A percentile compares a stretch with the other conserved stretches of the same genome.
These are phyloP conservation scores for Eulithis prunata DNA, from an alignment of 2,888 invertebrate species.

Conservation along the genomic window DNA sequence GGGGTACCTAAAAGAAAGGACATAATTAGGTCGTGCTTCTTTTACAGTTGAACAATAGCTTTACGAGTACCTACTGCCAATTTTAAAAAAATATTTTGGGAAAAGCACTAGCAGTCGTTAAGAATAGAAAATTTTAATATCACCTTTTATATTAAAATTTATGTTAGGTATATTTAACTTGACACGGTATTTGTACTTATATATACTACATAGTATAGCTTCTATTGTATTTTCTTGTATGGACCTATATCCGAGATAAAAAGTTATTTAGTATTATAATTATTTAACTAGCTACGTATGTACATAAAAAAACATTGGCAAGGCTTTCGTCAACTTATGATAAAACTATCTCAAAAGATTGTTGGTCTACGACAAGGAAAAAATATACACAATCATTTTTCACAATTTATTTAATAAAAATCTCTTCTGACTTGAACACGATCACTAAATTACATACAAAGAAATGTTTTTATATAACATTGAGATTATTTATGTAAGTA, in stretches of 20 bases:
- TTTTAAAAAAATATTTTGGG: not conserved
- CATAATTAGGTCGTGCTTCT: conserved; percentile 50
- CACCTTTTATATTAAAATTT: too few species aligned
- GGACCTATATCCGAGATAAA: too few species aligned
- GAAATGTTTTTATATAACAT: conserved; percentile 72
- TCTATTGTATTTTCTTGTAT: too few species aligned
- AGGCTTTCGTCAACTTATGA: too few species aligned
- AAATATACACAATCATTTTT: conserved; percentile 52
- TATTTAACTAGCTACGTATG: too few species aligned
- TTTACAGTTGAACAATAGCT: conserved; percentile 8
- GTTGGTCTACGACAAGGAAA: not conserved
- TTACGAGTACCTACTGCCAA: not conserved
- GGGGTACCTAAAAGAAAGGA: conserved; percentile 39
- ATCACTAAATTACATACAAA: conserved; percentile 84
- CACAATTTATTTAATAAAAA: conserved; percentile 81
- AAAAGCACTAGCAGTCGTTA: not conserved
- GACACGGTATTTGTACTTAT: too few species aligned
- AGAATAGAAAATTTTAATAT: too few species aligned
- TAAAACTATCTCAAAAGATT: not conserved
- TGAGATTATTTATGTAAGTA: conserved; percentile 69
- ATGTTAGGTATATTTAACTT: too few species aligned
- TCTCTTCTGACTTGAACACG: conserved; percentile 84
- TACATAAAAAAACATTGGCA: too few species aligned
- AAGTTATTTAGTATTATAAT: too few species aligned
- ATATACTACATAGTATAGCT: too few species aligned